phyloP scores from a whole-genome alignment of 23 tunicate genomes.

The Phallusia fumigata region DNA sequence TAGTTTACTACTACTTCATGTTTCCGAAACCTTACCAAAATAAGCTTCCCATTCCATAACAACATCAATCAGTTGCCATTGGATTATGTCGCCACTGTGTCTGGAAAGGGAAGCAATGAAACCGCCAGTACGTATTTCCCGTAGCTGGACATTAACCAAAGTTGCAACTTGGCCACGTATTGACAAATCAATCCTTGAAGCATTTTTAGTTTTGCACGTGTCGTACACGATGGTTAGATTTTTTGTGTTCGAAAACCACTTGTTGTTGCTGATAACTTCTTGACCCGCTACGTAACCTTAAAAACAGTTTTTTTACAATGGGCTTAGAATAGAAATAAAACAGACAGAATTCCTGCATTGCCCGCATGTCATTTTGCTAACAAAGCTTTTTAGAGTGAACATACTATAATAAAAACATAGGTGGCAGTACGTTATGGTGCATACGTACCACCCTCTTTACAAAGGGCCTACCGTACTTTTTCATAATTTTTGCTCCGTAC shows the following conservation, averaged over 20 bases:
- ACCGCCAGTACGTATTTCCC: not conserved
- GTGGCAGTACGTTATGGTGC: too few species aligned
- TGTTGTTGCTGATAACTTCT: not conserved
- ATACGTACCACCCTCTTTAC: too few species aligned
- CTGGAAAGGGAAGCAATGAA: not conserved
- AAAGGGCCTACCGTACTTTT: too few species aligned
- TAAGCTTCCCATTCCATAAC: not conserved
- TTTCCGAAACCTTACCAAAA: not conserved
- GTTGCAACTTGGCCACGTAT: not conserved
- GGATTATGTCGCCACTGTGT: not conserved
- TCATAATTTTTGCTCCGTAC: too few species aligned
- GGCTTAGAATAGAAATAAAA: too few species aligned
- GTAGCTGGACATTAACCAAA: not conserved
- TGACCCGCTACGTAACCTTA: not conserved
- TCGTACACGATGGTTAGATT: not conserved
- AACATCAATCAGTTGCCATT: not conserved
- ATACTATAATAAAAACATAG: too few species aligned
- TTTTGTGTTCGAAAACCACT: not conserved
- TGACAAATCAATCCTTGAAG: not conserved
- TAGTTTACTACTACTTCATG: too few species aligned
- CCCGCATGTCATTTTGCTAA: too few species aligned
- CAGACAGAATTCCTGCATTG: too few species aligned
- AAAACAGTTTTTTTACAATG: too few species aligned
- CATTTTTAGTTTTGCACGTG: not conserved
- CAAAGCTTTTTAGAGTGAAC: too few species aligned